Percentiles rank a stretch among this genome's conserved stretches.
phyloP scores from a whole-genome alignment of 2,888 invertebrate genomes.

The Sinohyriopsis cumingii region DNA sequence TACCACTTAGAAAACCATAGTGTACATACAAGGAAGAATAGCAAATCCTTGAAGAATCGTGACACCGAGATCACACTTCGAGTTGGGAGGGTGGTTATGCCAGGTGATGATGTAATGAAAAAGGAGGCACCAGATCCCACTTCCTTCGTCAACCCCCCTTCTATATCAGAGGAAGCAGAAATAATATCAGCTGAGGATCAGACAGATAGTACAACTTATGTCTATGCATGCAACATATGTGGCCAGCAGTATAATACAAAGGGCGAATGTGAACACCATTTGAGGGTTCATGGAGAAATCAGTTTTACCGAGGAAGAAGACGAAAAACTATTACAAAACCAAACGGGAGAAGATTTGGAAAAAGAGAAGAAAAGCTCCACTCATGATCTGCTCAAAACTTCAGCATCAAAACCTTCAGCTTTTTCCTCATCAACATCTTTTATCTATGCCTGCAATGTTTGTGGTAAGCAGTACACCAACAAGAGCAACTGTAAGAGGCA shows the following conservation, averaged over 20 bases:
- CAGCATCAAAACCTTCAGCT: neutral
- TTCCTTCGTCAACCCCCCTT: neutral
- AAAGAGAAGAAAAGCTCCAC: neutral
- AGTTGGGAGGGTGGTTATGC: neutral
- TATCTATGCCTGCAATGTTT: conserved; percentile 42
- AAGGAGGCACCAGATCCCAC: neutral
- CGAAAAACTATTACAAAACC: neutral
- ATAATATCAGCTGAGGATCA: conserved; percentile 14
- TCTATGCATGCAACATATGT: conserved; percentile 41
- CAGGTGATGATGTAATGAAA: too few species aligned
- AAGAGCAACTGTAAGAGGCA: conserved; percentile 43
- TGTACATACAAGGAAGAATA: neutral
- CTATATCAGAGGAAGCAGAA: conserved; percentile 7
- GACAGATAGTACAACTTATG: conserved; percentile 14
- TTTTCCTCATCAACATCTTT: conserved; percentile 16
- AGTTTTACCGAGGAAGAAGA: conserved; percentile 2
- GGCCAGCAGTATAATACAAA: conserved; percentile 34
- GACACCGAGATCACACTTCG: too few species aligned
- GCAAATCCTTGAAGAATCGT: too few species aligned
- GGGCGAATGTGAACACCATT: conserved; percentile 35
- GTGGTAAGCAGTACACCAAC: conserved; percentile 41
- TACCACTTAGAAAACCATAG: conserved; percentile 33
- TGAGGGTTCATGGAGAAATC: conserved; percentile 25
- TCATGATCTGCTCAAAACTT: neutral
- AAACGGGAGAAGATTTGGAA: neutral